Percentiles rank a stretch among this genome's conserved stretches.
Evolutionary conservation across 2,113 vertebrate genomes (phyloP).

Genomic region (Phylloscopus whistleri): DNA sequence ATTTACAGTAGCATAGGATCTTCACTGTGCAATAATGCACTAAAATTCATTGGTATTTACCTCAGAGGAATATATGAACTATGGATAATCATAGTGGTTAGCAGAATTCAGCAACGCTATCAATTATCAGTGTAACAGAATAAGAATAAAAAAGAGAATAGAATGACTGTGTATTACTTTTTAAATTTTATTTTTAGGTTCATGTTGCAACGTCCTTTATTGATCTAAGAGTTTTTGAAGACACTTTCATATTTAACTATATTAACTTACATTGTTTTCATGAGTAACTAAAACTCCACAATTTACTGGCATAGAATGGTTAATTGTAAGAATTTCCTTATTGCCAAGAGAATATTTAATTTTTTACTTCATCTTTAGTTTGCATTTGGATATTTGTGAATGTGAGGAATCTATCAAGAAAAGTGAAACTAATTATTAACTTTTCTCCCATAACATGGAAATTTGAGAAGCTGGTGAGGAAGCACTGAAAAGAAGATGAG

Average conservation of each 20-base stretch:
- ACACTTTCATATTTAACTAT: not conserved
- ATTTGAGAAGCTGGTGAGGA: slow-evolving; percentile 42
- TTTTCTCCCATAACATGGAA: slow-evolving; percentile 46
- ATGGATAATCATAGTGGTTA: not conserved
- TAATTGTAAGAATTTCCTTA: not conserved
- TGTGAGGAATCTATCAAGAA: slow-evolving; percentile 36
- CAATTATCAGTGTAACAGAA: not conserved
- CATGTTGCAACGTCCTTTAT: not conserved
- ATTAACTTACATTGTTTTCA: not conserved
- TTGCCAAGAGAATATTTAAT: not conserved
- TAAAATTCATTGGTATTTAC: not conserved
- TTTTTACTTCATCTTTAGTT: slow-evolving; percentile 20
- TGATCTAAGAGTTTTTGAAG: not conserved
- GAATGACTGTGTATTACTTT: not conserved
- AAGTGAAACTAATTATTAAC: slow-evolving; percentile 64
- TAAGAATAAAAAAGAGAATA: not conserved
- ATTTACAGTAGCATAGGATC: not conserved
- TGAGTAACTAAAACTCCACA: rapidly evolving
- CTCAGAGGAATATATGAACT: not conserved
- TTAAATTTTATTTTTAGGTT: not conserved
- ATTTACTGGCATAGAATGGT: not conserved
- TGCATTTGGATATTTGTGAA: slow-evolving; percentile 20
- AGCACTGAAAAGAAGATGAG: slow-evolving; percentile 48
- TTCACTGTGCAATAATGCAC: not conserved
- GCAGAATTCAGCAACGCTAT: not conserved